Percentiles rank a stretch among this genome's conserved stretches.
phyloP scores from a whole-genome alignment of 2,113 vertebrate genomes.

The Datnioides undecimradiatus region DNA sequence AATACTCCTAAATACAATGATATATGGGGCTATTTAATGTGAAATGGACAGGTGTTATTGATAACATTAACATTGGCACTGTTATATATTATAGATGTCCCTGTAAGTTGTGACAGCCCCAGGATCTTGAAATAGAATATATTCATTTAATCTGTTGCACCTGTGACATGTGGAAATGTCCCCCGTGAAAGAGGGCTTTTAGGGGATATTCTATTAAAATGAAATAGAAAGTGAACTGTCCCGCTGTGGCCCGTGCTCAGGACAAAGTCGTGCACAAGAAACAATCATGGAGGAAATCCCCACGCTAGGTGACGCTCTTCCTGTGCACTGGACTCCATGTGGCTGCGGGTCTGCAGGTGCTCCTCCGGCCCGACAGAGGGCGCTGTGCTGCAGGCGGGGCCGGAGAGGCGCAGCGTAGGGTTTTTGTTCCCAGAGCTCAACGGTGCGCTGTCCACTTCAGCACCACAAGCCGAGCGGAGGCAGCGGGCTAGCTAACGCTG shows the following conservation, averaged over 20 bases:
- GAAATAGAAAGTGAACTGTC: not conserved
- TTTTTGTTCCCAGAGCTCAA: constrained; percentile 65
- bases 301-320: constrained; percentile 57
- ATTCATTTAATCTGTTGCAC: too few relatives aligned
- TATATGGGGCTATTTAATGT: not conserved
- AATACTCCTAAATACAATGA: not conserved
- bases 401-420: constrained; percentile 14
- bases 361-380: constrained; percentile 68
- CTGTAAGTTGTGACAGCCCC: too few relatives aligned
- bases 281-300: not conserved
- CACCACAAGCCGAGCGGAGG: constrained; percentile 75
- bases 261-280: not conserved
- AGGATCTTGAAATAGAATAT: too few relatives aligned
- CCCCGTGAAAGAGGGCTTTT: not conserved
- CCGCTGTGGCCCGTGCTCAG: not conserved
- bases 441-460: constrained; percentile 86
- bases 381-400: constrained; percentile 19
- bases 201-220: not conserved
- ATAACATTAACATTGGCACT: not conserved
- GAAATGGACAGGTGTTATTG: not conserved
- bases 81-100: not conserved
- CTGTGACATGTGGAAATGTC: not conserved
- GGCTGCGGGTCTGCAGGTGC: not conserved
- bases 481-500: constrained; percentile 62
- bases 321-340: not conserved